Percentiles rank a stretch among this genome's conserved stretches.
phyloP scores from a whole-genome alignment of 2,113 vertebrate species.

The Leptobrachium leishanense region DNA sequence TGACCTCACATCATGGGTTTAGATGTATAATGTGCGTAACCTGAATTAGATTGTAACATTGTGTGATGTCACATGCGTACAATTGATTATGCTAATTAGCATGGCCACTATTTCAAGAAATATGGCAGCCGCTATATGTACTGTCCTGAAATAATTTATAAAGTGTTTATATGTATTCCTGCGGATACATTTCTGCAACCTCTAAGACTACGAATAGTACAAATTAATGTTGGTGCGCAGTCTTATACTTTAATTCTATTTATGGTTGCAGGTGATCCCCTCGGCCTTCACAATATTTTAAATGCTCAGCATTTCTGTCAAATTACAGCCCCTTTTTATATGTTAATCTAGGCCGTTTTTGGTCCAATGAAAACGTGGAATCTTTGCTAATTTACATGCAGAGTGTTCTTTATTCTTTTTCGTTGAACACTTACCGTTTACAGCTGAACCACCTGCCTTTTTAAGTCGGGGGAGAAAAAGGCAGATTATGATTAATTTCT shows the following conservation, averaged over 20 bases:
- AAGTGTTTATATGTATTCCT: no score
- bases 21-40: no score
- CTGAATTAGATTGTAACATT: no score
- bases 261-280: neutral
- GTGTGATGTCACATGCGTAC: no score
- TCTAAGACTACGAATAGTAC: neutral
- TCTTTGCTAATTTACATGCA: constrained; percentile 40
- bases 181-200: no score
- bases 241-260: neutral
- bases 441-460: constrained; percentile 54
- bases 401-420: constrained; percentile 18
- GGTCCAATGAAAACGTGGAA: constrained; percentile 42
- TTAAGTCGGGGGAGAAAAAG: constrained; percentile 47
- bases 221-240: neutral
- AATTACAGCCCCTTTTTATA: neutral
- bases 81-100: no score
- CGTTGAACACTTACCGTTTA: constrained; percentile 35
- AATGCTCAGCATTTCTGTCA: constrained; percentile 14
- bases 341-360: constrained; percentile 5
- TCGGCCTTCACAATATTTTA: neutral
- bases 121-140: no score
- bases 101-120: no score
- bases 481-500: constrained; percentile 61
- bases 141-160: no score
- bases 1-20: no score